phyloP scores from a whole-genome alignment of 2,113 vertebrate genomes.

The Pagrus major region DNA sequence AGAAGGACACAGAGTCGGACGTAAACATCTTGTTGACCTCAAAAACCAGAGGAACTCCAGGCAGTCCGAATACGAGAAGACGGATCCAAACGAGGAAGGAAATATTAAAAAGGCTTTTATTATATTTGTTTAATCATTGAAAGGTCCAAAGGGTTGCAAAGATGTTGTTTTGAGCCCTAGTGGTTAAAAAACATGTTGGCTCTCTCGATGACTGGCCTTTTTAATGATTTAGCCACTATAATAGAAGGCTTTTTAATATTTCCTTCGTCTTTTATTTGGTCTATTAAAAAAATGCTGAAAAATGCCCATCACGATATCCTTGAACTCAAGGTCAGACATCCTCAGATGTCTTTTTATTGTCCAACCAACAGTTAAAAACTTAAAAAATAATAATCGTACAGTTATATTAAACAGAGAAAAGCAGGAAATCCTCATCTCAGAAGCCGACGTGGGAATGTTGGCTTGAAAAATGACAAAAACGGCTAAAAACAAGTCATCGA shows the following conservation, averaged over 20 bases:
- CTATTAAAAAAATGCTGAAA: neutral
- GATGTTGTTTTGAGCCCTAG: too few relatives aligned
- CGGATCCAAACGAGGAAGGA: too few relatives aligned
- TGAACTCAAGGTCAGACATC: neutral
- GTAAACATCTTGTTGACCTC: slow-evolving; percentile 11
- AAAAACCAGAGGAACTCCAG: too few relatives aligned
- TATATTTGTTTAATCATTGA: too few relatives aligned
- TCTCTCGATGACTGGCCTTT: too few relatives aligned
- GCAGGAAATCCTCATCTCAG: neutral
- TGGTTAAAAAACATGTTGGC: too few relatives aligned
- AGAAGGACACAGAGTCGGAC: neutral
- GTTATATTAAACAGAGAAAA: neutral
- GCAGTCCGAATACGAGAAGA: too few relatives aligned
- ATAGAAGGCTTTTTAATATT: too few relatives aligned
- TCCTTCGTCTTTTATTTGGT: too few relatives aligned
- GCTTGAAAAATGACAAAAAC: neutral
- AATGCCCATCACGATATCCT: neutral
- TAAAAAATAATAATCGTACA: neutral
- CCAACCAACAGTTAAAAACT: neutral
- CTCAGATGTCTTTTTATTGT: neutral
- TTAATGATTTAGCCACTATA: too few relatives aligned
- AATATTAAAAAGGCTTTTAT: too few relatives aligned
- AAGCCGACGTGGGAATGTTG: neutral
- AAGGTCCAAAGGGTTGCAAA: too few relatives aligned
- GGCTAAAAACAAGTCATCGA: neutral